Base-by-base conservation (phyloP, 2,797 vertebrate species). In the Semotilus atromaculatus region DNA sequence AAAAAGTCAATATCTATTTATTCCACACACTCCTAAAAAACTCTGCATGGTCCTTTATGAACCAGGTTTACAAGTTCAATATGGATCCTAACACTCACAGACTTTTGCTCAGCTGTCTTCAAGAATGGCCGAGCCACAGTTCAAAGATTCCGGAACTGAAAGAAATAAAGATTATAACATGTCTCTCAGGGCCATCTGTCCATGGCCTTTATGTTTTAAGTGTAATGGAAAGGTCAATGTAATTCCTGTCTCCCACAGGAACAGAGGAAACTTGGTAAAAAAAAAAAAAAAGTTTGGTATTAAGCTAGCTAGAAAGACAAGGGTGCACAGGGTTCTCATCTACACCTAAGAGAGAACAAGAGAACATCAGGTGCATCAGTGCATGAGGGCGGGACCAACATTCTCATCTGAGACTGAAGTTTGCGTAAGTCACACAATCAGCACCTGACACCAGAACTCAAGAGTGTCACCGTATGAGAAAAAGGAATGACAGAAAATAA, bases 191-290 rank as follows among this genome's bases (percentile, higher is more conserved):
- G 73, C 72, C 13, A 34, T 83, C 58, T 82, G 80, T 23, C 73
- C 21, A 36, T 67, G 51, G 40, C 58, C 58, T 75, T 78, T 81
- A 87, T 82, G 81, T 84, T 72, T 79, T 48, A 67, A n/a, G 60
- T 81, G 74, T 75, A 74, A 79, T 74, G 48, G 66, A 89, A 89
- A 87, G 88, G 86, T 87, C 83, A 89, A 68, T n/a, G 29, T 85
- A 75, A 82, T 72, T 81, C 48, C 48, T 82, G 21, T n/a, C 73
- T 38, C 71, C 72, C 74, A 79, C 40, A 70, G 62, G 78, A 71
- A 90, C 88, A 91, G 90, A 90, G 88, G 81, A 88, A 89, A 88
- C n/a, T 64, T 53, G 66, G n/a, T 72, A 43, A 43, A 43, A 43
- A 43, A 43, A 7, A 8, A 71, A 89, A 36, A 36, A 60, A 91